Evolutionary conservation across 1,140 invertebrate species (phyloP).

Genomic region (Ruditapes philippinarum): DNA sequence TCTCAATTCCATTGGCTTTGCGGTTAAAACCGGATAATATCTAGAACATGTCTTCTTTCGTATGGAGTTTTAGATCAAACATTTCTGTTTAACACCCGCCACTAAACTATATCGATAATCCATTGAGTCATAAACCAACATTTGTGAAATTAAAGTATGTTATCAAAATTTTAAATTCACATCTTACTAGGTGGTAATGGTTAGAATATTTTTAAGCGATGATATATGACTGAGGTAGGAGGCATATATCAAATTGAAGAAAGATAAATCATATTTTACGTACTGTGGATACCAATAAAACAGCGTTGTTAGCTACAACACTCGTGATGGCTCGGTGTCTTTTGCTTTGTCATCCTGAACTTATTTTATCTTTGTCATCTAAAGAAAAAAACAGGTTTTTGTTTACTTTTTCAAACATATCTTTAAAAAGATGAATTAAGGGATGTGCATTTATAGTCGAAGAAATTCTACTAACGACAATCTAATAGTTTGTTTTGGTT

Average conservation of each 20-base stretch:
- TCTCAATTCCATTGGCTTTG: not conserved
- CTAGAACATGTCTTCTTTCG: not conserved
- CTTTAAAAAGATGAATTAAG: too few relatives aligned
- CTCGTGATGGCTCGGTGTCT: not conserved
- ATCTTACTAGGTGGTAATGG: constrained; percentile 51
- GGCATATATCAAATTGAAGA: not conserved
- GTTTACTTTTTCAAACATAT: not conserved
- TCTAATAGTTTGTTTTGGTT: too few relatives aligned
- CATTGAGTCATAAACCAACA: constrained; percentile 48
- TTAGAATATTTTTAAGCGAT: constrained; percentile 34
- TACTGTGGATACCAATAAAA: constrained; percentile 44
- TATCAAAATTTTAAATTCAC: constrained; percentile 46
- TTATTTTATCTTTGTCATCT: not conserved
- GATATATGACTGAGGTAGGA: constrained; percentile 47
- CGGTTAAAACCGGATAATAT: constrained; percentile 12
- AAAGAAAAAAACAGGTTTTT: not conserved
- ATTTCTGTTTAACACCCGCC: not conserved
- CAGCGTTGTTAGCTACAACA: constrained; percentile 39
- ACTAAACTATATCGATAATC: constrained; percentile 22
- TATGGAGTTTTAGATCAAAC: constrained; percentile 19
- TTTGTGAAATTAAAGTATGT: constrained; percentile 47
- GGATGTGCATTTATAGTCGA: too few relatives aligned
- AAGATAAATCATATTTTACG: constrained; percentile 58
- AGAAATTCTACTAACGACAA: too few relatives aligned
- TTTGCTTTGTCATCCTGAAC: constrained; percentile 3